These are phyloP conservation scores for Nephrotoma guestfalica DNA, from an alignment of 2,888 invertebrate species.

Conservation along the genomic window DNA sequence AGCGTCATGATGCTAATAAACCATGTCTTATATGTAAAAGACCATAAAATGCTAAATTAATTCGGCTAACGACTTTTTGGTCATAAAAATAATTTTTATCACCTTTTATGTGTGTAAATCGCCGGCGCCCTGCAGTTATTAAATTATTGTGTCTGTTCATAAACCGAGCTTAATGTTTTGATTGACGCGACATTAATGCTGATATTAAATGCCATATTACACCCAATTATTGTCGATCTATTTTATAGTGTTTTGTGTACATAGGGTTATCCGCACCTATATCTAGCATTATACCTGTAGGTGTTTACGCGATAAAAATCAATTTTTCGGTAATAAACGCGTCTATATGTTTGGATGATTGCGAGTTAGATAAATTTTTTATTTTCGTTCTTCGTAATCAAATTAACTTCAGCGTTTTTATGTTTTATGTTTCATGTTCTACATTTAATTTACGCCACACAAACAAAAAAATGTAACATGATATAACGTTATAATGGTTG, in stretches of 20 bases:
- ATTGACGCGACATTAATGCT: neutral
- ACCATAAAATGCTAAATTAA: too few species aligned
- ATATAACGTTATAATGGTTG: neutral
- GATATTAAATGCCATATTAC: neutral
- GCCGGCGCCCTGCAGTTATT: neutral
- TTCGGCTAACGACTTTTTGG: too few species aligned
- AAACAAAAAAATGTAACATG: neutral
- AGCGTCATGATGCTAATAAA: too few species aligned
- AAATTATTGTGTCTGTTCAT: neutral
- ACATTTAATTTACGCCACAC: neutral
- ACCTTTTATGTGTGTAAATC: too few species aligned
- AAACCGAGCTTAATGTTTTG: neutral
- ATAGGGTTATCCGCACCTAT: neutral
- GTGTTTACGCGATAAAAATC: neutral
- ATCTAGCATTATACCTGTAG: neutral
- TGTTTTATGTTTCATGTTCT: neutral
- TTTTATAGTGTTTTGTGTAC: neutral
- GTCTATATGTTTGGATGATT: neutral
- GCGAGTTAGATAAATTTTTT: neutral
- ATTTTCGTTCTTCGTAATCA: neutral
- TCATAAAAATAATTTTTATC: too few species aligned
- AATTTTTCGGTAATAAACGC: neutral
- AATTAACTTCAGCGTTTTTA: neutral
- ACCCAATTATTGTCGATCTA: neutral
- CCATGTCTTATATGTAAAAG: too few species aligned